Base-by-base conservation (phyloP, 2,113 vertebrate species). In the Thalassoma bifasciatum region DNA sequence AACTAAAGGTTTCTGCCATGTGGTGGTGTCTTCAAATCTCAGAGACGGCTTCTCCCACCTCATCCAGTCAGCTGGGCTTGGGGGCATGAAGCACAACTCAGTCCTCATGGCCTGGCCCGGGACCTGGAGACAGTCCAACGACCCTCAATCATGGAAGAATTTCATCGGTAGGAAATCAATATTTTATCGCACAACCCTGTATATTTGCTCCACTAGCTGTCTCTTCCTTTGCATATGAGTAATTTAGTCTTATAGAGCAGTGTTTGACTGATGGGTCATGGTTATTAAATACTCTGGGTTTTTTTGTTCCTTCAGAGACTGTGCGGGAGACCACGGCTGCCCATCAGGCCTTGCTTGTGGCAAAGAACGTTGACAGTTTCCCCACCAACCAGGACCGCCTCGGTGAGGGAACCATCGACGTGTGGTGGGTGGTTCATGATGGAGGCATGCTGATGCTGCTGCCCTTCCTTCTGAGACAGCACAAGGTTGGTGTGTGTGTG, bases 341-440 rank as follows among this genome's bases (percentile, higher is more conserved):
- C 0, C 96, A 98, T 8, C 97, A 96, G 85, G 97, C 97, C 0
- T 91, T 99, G 69, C 79, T 99, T 82, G 97, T 99, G 12, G 96
- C 97, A 38, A 99, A 98, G 88, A 98, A 99, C 76, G 95, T 98
- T 3, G 96, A 98, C 81, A 76, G 77, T 10, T 99, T 99, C 80
- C 97, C 97, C 0, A 59, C 82, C 8, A 97, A 97, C 89, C 94
- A 95, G 22, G 95, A 98, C 49, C 96, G 96, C 17, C 94, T 98
- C 65, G 84, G 91, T 19, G 94, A 93, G 10, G 97, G 96, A 12
- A 93, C 91, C 50, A 95, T 98, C 5, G 97, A 98, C 0, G 95
- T 99, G 64, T 99, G 97, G 97, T 99, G 97, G 97, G 95, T 99
- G 26, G 97, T 99, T 50, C 97, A 99, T 2, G 97, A 99, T 1